Conservation (phyloP, 1,140 invertebrate genomes). For the Copidosoma floridanum region DNA sequence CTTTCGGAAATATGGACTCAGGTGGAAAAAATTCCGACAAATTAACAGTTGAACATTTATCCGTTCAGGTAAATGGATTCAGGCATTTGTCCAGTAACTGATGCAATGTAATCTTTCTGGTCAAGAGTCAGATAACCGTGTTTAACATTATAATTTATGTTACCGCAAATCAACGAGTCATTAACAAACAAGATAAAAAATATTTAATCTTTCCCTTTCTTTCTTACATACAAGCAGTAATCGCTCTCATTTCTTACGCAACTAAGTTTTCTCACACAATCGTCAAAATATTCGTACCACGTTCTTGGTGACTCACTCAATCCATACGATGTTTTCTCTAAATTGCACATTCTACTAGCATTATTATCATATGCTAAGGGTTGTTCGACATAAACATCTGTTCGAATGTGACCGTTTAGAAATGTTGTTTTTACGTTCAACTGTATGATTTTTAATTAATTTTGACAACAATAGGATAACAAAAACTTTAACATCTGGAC, state of each 20-base stretch:
- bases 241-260: constrained; percentile 37
- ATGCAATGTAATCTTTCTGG: constrained; percentile 30
- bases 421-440: constrained; percentile 47
- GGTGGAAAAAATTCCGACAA: too few species aligned
- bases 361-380: not conserved
- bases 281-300: constrained; percentile 25
- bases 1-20: too few species aligned
- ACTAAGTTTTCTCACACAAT: constrained; percentile 25
- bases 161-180: not conserved
- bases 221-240: constrained; percentile 31
- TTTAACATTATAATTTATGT: too few species aligned
- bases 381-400: constrained; percentile 36
- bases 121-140: constrained; percentile 35
- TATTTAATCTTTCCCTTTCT: not conserved
- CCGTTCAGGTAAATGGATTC: not conserved
- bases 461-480: constrained; percentile 38
- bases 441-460: constrained; percentile 37
- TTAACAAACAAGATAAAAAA: not conserved
- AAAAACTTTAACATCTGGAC: constrained; percentile 31
- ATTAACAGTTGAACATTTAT: not conserved
- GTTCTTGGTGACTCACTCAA: constrained; percentile 10
- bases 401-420: constrained; percentile 46
- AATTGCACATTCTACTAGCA: constrained; percentile 6
- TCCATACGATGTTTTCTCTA: constrained; percentile 7
- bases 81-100: constrained; percentile 22